These are phyloP conservation scores for Brachionus sp. DNA, from an alignment of 1,140 invertebrate genomes.

Conservation along the genomic window DNA sequence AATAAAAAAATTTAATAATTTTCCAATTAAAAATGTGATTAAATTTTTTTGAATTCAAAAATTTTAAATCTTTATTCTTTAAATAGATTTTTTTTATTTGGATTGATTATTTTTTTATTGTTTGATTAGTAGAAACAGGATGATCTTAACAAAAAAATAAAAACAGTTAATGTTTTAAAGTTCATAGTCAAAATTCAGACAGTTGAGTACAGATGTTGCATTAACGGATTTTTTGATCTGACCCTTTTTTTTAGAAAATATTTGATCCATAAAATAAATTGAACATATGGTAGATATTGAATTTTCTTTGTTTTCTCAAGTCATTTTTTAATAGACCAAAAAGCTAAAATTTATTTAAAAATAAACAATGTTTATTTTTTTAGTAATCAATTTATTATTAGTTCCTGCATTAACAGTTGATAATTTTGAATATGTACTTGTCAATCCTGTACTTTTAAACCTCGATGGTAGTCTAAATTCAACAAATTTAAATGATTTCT, in stretches of 20 bases:
- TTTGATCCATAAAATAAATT: neutral
- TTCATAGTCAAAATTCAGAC: neutral
- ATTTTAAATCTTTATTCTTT: too few relatives aligned
- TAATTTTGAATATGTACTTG: neutral
- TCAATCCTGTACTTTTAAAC: slow-evolving; percentile 10
- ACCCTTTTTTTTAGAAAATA: neutral
- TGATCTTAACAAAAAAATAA: too few relatives aligned
- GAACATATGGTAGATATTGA: neutral
- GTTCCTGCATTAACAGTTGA: neutral
- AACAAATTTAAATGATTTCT: neutral
- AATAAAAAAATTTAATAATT: too few relatives aligned
- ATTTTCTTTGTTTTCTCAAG: neutral
- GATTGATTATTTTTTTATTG: too few relatives aligned
- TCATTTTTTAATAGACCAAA: neutral
- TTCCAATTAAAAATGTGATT: too few relatives aligned
- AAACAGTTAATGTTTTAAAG: neutral
- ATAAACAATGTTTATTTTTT: neutral
- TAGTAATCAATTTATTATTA: neutral
- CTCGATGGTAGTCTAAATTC: neutral
- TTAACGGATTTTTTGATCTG: neutral
- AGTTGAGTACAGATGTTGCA: neutral
- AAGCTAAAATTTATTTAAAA: neutral
- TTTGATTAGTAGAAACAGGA: too few relatives aligned
- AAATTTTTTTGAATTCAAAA: too few relatives aligned
- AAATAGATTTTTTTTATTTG: too few relatives aligned